These are phyloP conservation scores for Drosophila oshimai DNA, from an alignment of 1,140 invertebrate genomes.

Conservation along the genomic window DNA sequence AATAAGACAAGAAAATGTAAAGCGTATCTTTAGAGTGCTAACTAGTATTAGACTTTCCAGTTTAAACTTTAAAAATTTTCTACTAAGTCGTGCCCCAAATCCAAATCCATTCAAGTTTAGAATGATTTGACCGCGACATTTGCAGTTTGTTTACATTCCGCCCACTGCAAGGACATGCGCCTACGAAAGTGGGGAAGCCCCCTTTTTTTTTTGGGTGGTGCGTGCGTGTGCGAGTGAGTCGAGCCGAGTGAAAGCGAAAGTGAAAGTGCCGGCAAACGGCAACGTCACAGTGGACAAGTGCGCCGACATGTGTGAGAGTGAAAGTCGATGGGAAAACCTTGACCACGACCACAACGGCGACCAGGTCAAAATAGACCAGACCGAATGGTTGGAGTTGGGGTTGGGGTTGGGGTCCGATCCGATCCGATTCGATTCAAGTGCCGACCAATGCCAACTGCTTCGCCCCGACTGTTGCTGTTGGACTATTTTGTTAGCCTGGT, in stretches of 20 bases:
- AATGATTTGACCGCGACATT: constrained; percentile 1
- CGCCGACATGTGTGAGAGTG: constrained; percentile 76
- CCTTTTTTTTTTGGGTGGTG: not conserved
- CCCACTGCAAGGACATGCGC: constrained; percentile 62
- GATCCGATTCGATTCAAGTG: constrained; percentile 15
- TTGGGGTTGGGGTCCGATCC: constrained; percentile 3
- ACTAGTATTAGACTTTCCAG: no score
- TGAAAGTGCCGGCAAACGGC: constrained; percentile 71
- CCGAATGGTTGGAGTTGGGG: not conserved
- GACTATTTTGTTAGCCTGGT: constrained; percentile 54
- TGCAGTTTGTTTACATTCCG: constrained; percentile 64
- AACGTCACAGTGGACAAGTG: constrained; percentile 50
- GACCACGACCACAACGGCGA: constrained; percentile 66
- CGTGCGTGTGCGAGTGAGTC: constrained; percentile 52
- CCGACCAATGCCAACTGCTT: constrained; percentile 48
- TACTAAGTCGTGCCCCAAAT: no score
- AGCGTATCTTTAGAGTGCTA: no score
- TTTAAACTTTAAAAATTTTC: no score
- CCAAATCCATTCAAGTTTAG: not conserved
- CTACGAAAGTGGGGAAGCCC: constrained; percentile 23
- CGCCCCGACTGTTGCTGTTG: constrained; percentile 47
- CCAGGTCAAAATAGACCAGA: constrained; percentile 14
- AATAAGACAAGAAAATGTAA: no score
- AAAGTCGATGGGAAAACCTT: constrained; percentile 81
- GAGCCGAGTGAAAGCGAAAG: constrained; percentile 46